Evolutionary conservation across 1,140 invertebrate species (phyloP), one percentile per base, ranked within the genome.

Genomic region (Archivesica marissinica): DNA sequence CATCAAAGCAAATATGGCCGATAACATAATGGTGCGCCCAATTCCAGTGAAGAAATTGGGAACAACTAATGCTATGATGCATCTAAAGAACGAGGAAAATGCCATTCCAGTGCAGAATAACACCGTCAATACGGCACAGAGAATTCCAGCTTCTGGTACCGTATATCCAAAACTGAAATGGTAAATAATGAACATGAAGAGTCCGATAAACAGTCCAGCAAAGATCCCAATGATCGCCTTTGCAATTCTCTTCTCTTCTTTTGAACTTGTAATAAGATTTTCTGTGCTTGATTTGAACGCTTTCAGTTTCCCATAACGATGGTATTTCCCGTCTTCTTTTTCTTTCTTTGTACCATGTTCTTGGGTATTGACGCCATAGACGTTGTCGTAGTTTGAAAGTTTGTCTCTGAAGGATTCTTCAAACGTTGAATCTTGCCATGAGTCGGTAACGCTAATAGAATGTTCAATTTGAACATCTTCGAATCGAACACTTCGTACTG

Each of bases 1-100:
- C 1, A 85, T 76, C 7, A 85, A 28, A n/a, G 59, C 70, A 77
- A 85, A 85, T 23, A 85, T 74, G 23, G 72, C 54, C 7, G 82
- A 66, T 41, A 85, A 20, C n/a, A 85, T 17, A 28, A 85, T 25
- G 4, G 72, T 59, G 38, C 82, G 28, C 0, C 81, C 81, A 17
- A 44, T 68, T 6, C 47, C 61, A 20, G 82, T 66, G 30, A 74
- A 76, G 35, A 85, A 76, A 50, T 66, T 85, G 13, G 82, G 82
- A 54, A 85, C 23, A 6, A 76, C 56, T 0, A 85, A 61, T 23
- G 54, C 35, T 11, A 68, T 66, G 17, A 85, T 64, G 38, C 72
- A 75, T 47, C 82, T 47, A 11, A 54, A 44, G 20, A 75, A 47
- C 4, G 59, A 47, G 0, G 82, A 85, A 7, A 85, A 41, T 20